Percentiles rank a stretch among this genome's conserved stretches.
phyloP scores from a whole-genome alignment of 2,797 vertebrate species.

The Rhyacichthys aspro region DNA sequence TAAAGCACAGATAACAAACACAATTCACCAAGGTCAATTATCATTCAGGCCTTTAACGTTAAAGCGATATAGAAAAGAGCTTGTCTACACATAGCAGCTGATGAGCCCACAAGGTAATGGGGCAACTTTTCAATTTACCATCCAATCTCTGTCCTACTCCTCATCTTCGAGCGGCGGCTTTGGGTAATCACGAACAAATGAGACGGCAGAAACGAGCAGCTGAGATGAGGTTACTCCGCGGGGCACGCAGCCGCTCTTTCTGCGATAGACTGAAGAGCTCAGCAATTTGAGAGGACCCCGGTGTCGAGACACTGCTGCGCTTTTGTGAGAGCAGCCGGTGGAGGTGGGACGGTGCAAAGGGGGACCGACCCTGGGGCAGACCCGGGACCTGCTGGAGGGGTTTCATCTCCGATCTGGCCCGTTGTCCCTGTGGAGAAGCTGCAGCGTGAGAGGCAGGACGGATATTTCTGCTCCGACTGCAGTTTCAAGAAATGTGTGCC shows the following conservation, averaged over 20 bases:
- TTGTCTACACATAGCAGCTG: slow-evolving; percentile 1
- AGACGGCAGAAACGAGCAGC: slow-evolving; percentile 31
- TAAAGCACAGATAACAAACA: too few relatives aligned
- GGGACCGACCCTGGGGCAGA: slow-evolving; percentile 14
- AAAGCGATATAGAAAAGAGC: neutral
- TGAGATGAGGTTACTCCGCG: slow-evolving; percentile 13
- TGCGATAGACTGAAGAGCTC: slow-evolving; percentile 21
- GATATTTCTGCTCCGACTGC: slow-evolving; percentile 7
- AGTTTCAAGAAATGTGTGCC: neutral
- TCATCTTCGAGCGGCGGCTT: slow-evolving; percentile 9
- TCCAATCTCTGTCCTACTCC: slow-evolving; percentile 1
- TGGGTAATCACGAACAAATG: slow-evolving; percentile 27
- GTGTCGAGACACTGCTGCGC: slow-evolving; percentile 7
- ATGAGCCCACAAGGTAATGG: slow-evolving; percentile 3
- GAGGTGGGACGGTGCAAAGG: slow-evolving; percentile 1
- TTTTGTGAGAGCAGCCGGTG: slow-evolving; percentile 12
- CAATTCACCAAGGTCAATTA: too few relatives aligned
- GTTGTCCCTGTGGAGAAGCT: neutral
- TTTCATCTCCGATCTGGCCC: slow-evolving; percentile 10
- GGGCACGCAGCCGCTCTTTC: slow-evolving; percentile 14
- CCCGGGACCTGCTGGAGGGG: slow-evolving; percentile 4
- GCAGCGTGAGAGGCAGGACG: neutral
- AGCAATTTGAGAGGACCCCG: slow-evolving; percentile 15
- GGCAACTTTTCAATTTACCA: slow-evolving; percentile 14
- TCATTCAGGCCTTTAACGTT: too few relatives aligned